phyloP scores from a whole-genome alignment of 2,888 invertebrate species.

The Ennomos erosarius region DNA sequence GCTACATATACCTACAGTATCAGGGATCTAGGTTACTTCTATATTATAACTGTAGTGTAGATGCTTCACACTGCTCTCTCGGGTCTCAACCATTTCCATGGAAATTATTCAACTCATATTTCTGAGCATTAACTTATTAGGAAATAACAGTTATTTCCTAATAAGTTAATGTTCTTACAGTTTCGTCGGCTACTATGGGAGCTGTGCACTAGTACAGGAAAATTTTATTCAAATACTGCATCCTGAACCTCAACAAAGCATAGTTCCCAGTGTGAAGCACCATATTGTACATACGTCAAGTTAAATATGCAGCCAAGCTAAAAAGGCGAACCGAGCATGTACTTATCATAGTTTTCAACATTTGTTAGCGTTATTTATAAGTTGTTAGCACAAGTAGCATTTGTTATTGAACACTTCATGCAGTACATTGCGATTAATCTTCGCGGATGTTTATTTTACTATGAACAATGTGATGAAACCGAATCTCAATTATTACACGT shows the following conservation, averaged over 20 bases:
- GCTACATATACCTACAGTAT: constrained; percentile 44
- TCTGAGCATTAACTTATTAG: no score
- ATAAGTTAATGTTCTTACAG: no score
- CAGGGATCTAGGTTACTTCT: constrained; percentile 21
- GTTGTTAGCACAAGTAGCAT: constrained; percentile 29
- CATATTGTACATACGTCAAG: background rate
- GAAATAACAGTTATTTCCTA: no score
- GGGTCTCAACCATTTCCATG: background rate
- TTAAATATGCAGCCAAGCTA: constrained; percentile 5
- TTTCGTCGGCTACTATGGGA: no score
- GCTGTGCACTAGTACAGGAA: no score
- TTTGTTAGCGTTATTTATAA: constrained; percentile 10
- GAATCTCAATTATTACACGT: no score
- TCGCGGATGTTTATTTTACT: background rate
- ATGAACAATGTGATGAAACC: background rate
- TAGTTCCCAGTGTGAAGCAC: background rate
- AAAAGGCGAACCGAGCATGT: constrained; percentile 18
- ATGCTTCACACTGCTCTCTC: constrained; percentile 2
- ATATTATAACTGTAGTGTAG: constrained; percentile 3
- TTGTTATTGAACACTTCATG: constrained; percentile 20
- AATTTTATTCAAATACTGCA: no score
- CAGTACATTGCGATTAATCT: background rate
- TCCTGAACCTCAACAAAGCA: no score
- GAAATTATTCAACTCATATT: no score
- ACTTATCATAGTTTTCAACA: constrained; percentile 3